Evolutionary conservation across 2,888 invertebrate species (phyloP), one percentile per base, ranked within the genome.

Genomic region (Synanthedon myopaeformis): DNA sequence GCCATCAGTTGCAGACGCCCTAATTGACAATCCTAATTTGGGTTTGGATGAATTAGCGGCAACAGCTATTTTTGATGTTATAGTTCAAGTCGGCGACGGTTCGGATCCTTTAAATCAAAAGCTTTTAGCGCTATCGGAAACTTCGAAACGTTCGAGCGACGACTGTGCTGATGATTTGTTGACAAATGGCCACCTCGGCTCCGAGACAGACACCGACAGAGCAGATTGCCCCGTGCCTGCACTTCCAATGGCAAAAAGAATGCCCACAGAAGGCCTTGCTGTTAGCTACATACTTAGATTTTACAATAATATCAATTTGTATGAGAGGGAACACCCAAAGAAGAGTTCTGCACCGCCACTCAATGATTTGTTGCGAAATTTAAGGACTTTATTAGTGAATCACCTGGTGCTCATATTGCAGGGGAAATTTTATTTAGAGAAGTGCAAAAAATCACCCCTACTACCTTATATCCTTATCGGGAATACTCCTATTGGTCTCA

Each of bases 251-350:
- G 79, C 72, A 57, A 84, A 78, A 68, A 76, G 76, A 51, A 78
- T 84, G 56, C 74, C 82, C 54, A 70, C 79, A 60, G 80, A 86
- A 76, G 79, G 79, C 57, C 59, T 86, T 66, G 83, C 82, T 54
- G 81, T 85, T 63, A 85, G 87, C 72, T 87, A 87, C 62, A 65
- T 88, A 59, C 62, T 86, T 57, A 77, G 77, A 64, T 86, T 86
- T 69, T 95, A 94, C 74, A 90, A 91, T 45, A 89, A 93, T 63
- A 92, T 94, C 13, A 90, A 91, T 42, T 72, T 90, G 0, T 94
- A 94, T 72, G 94, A 94, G 73, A 84, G 93, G 62, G 92, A 91
- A 69, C 90, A 93, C 70, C 92, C 94, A 17, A 94, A 94, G 85
- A 91, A 91, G 70, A 91, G 92, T 62, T 93, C 92, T 58, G 89